Base-by-base conservation (phyloP, 2,113 vertebrate species). In the Sceloporus tristichus region DNA sequence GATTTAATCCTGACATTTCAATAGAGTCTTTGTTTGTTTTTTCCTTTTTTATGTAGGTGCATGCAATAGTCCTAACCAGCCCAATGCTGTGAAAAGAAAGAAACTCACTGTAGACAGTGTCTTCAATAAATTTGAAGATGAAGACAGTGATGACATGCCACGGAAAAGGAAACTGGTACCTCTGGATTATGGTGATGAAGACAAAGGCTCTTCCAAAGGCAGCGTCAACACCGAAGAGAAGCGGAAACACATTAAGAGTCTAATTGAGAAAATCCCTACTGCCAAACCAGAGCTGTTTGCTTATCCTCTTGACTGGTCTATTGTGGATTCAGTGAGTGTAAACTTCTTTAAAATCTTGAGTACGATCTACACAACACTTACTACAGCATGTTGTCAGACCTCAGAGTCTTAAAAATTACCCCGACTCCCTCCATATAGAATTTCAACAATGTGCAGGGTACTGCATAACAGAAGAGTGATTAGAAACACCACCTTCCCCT, bases 181-280 rank as follows among this genome's bases (percentile, higher is more conserved):
- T 2, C 92, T 99, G 95, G 99, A 99, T 96, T 99, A 99, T 76
- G 98, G 98, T 71, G 99, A 99, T 21, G 99, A 99, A 84, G 98
- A 99, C 93, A 99, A 99, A 96, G 96, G 95, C 96, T 98, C 95
- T 91, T 96, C 98, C 84, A 99, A 99, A 96, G 98, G 98, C 95
- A 98, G 96, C 9, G 98, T 98, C 70, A 98, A 99, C 93, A 97
- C 98, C 0, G 99, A 99, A 95, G 99, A 99, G 95, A 99, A 99
- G 91, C 98, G 98, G 70, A 99, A 99, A 93, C 98, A 99, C 95
- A 99, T 99, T 94, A 99, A 99, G 95, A 99, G 98, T 94, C 98
- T 99, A 19, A 99, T 99, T 62, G 99, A 99, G 94, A 99, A 99
- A 97, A 99, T 99, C 68, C 99, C 99, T 66, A 99, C 99, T 5